Base-by-base conservation (phyloP, 2,888 invertebrate species). In the Ctena decussata region DNA sequence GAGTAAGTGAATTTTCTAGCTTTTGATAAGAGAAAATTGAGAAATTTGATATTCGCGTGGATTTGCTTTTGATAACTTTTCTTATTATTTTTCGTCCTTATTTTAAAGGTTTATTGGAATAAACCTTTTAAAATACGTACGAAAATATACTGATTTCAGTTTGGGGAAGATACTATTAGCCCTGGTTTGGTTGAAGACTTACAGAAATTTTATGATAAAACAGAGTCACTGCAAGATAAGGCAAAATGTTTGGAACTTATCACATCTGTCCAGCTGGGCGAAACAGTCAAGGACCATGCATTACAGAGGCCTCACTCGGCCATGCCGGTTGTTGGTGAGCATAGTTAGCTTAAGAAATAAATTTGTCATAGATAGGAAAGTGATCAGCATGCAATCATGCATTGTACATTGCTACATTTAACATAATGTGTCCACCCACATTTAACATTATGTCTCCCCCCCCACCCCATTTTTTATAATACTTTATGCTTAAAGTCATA, bases 161-260 rank as follows among this genome's bases (percentile, higher is more conserved):
- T 95, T 27, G 94, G 93, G 2, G 93, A 93, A 35, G 91, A 92
- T 60, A 89, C 91, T 0, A 80, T 95, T 21, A 89, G 91, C 1
- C 91, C 92, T 6, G 93, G 92, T 21, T 89, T 95, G 77, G 77
- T 89, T n/a, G 89, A 89, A 57, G 93, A 94, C 77, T 86, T 95
- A 35, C 92, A 94, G 72, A 82, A 91, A 24, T 95, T 91, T 80
- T 94, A 94, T 84, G 89, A 92, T 37, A 93, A 93, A 76, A 92
- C 94, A 24, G 90, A 90, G 39, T 82, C 89, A 8, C 65, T 80
- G 27, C 85, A 81, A n/a, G 94, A 95, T 80, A 91, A 86, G 41
- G 92, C 92, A 32, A 93, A 93, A 86, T 94, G 94, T 80, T 84
- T 94, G 77, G 94, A 95, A 72, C 78, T 94, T 41, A 89, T 95